A percentile compares a stretch with the other conserved stretches of the same genome.
Conservation (phyloP, 2,888 invertebrate species). For the Papilio protenor region DNA sequence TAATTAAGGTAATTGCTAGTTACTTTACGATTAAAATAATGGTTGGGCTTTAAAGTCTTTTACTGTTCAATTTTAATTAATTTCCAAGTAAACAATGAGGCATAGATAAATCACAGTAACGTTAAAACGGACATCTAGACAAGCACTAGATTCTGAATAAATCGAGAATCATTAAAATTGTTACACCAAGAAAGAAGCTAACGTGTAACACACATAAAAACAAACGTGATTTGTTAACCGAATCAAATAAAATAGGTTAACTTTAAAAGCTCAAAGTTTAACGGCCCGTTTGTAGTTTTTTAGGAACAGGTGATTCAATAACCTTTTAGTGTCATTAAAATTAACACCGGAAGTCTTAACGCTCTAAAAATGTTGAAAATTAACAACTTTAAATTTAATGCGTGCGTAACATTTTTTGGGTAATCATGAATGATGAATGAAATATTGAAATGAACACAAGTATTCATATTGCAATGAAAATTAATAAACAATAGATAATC, state of each 20-base stretch:
- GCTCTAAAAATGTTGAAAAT: conserved; percentile 4
- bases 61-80: too few relatives aligned
- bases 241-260: background rate
- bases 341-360: conserved; percentile 13
- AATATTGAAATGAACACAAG: background rate
- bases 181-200: too few relatives aligned
- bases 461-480: background rate
- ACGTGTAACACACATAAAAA: background rate
- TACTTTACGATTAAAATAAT: background rate
- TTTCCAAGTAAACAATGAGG: too few relatives aligned
- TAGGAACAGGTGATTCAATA: conserved; percentile 11
- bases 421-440: background rate
- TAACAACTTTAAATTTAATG: background rate
- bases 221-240: background rate
- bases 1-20: background rate
- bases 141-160: background rate
- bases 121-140: too few relatives aligned
- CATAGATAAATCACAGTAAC: background rate
- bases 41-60: too few relatives aligned
- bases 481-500: background rate
- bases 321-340: conserved; percentile 8
- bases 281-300: background rate
- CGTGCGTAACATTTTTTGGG: background rate
- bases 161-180: background rate
- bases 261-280: background rate